phyloP scores from a whole-genome alignment of 2,888 invertebrate genomes.

The Corythucha ciliata region DNA sequence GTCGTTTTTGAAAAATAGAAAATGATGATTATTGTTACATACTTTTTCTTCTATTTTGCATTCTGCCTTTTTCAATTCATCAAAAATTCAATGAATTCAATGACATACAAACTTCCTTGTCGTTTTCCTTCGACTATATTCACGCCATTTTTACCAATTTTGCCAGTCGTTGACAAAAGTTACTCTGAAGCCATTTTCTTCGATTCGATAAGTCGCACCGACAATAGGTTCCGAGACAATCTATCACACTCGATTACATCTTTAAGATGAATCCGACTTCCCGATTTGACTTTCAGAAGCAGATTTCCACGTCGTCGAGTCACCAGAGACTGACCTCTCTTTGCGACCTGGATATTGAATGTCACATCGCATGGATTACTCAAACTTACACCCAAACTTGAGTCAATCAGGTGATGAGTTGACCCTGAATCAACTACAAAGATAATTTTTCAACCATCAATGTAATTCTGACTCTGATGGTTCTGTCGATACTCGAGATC shows the following conservation, averaged over 20 bases:
- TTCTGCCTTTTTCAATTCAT: no score
- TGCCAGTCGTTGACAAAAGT: no score
- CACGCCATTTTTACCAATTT: no score
- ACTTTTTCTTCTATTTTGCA: no score
- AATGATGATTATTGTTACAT: no score
- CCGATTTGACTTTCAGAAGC: neutral
- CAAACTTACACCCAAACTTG: neutral
- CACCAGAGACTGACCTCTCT: neutral
- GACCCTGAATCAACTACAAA: neutral
- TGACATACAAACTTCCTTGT: no score
- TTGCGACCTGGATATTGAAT: neutral
- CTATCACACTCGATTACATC: constrained; percentile 1
- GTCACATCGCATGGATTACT: neutral
- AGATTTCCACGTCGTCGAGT: neutral
- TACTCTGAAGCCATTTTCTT: no score
- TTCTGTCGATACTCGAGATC: no score
- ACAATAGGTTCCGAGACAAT: neutral
- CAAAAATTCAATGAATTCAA: no score
- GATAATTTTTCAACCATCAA: neutral
- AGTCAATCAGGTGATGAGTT: neutral
- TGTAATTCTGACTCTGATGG: neutral
- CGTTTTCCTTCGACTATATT: no score
- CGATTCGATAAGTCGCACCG: no score
- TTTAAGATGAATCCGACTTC: neutral
- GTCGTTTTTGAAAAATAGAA: no score